These are phyloP conservation scores for Eptatretus burgeri DNA, from an alignment of 2,113 vertebrate genomes.

Conservation along the genomic window DNA sequence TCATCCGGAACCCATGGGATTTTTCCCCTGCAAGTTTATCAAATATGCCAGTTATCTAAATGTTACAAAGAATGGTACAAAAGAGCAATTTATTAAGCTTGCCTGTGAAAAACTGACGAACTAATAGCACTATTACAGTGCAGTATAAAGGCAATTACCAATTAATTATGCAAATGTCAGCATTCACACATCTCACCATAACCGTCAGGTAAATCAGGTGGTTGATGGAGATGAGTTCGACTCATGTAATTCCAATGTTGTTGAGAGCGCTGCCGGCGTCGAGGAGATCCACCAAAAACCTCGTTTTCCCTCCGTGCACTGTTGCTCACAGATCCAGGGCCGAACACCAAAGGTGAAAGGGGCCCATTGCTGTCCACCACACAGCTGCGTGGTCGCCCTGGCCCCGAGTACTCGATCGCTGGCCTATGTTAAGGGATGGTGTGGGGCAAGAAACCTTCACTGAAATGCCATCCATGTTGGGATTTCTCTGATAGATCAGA, in stretches of 20 bases:
- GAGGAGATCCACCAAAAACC: conserved; percentile 20
- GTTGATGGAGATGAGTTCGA: conserved; percentile 68
- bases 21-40: too few species aligned
- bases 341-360: conserved; percentile 51
- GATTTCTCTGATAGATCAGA: too few species aligned
- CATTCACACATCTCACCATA: conserved; percentile 29
- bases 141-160: too few species aligned
- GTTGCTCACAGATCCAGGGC: conserved; percentile 42
- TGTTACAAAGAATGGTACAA: too few species aligned
- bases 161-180: too few species aligned
- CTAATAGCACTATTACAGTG: too few species aligned
- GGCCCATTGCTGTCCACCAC: conserved; percentile 44
- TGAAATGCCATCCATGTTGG: too few species aligned
- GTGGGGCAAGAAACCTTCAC: too few species aligned
- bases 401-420: conserved; percentile 69
- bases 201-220: conserved; percentile 66
- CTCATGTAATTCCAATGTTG: conserved; percentile 89
- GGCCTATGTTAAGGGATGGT: conserved; percentile 21
- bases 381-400: conserved; percentile 61
- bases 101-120: too few species aligned
- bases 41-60: too few species aligned
- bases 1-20: too few species aligned
- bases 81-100: too few species aligned
- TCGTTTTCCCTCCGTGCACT: conserved; percentile 19
- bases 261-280: conserved; percentile 59